Base-by-base conservation (phyloP, 64 coral and sea anemone species). In the Actinia tenebrosa region DNA sequence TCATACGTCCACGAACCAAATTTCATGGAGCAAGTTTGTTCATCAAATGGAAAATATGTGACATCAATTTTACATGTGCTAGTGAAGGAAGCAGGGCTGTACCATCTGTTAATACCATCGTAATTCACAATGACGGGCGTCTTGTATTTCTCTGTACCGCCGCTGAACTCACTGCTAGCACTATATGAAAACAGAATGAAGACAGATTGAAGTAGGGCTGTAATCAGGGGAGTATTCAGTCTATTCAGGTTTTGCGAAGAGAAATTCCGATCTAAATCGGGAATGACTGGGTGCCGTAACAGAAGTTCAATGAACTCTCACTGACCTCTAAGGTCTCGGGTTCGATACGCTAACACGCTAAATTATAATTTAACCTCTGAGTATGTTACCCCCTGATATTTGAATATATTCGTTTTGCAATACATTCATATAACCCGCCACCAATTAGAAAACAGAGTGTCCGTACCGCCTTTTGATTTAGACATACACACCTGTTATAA, bases 121-220 rank as follows among this genome's bases (percentile, higher is more conserved):
- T 54, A 83, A 16, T 92, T 79, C 53, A 96, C 85, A 46, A 96
- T 96, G 2, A 96, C 91, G 4, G 94, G 71, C 19, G 94, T 96
- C 91, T 96, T 96, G 91, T 92, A 96, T 25, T 96, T 96, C 50
- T 96, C 94, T 19, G 94, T 96, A 58, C 94, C 94, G 46, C 94
- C 94, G 30, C 94, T 96, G 59, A 90, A 96, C 44, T 87, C 94
- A 69, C 63, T 96, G 25, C 85, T 91, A 18, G 94, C 94, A 84
- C 94, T 96, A 87, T 16, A 80, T 37, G 0, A 37, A 37, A 63
- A 37, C 1, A 45, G 15, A 5, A 79, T 16, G 45, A 17, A 79
- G 26, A 79, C 45, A 46, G 16, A 14, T 2, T 17, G 15, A 17
- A 79, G 16, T 9, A 79, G 37, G 23, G 19, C 5, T 30, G 68